Evolutionary conservation across 2,888 invertebrate species (phyloP).

Genomic region (Rhogogaster chlorosoma): DNA sequence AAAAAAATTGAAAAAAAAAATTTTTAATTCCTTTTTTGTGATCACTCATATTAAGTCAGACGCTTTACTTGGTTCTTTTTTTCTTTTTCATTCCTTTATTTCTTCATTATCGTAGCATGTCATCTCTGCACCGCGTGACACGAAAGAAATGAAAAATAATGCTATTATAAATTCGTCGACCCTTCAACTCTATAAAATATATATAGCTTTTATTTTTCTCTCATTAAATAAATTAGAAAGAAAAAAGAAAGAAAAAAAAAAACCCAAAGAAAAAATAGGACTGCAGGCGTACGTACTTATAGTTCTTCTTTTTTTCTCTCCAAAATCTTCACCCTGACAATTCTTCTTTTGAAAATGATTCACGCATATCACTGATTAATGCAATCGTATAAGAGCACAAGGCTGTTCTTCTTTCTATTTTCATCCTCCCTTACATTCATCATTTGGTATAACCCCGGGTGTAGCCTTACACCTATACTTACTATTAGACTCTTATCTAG

Average conservation of each 20-base stretch:
- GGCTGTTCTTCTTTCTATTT: not conserved
- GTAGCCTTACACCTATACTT: too few relatives aligned
- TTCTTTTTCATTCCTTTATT: not conserved
- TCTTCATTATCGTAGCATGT: not conserved
- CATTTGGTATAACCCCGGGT: too few relatives aligned
- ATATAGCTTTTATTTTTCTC: not conserved
- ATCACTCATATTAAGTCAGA: not conserved
- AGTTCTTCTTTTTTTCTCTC: too few relatives aligned
- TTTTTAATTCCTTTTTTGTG: not conserved
- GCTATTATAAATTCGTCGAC: not conserved
- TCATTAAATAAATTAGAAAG: not conserved
- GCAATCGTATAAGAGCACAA: too few relatives aligned
- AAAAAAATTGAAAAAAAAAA: not conserved
- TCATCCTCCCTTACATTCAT: not conserved
- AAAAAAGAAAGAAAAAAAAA: not conserved
- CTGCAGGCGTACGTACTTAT: too few relatives aligned
- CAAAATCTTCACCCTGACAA: too few relatives aligned
- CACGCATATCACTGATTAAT: too few relatives aligned
- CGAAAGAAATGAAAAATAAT: not conserved
- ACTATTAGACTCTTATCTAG: not conserved
- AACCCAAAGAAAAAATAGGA: not conserved
- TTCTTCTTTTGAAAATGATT: too few relatives aligned
- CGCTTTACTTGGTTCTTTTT: not conserved
- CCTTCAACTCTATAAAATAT: not conserved
- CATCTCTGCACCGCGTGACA: not conserved